Percentiles rank a stretch among this genome's conserved stretches.
These are phyloP conservation scores for Gnathonemus echidnorhynchus DNA, from an alignment of 2,113 vertebrate genomes.

Conservation along the genomic window DNA sequence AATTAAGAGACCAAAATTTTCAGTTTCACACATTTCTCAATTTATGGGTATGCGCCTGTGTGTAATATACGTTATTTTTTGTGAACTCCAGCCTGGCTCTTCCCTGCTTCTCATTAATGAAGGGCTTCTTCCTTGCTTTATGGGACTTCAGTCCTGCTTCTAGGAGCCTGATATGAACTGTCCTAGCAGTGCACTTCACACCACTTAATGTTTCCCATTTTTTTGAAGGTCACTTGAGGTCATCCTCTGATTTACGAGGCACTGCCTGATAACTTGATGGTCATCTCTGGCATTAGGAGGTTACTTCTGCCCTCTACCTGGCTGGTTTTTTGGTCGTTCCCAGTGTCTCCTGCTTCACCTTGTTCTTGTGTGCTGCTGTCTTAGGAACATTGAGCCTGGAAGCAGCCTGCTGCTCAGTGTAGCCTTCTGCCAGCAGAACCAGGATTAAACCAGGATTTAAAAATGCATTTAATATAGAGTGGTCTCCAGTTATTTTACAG, in stretches of 20 bases:
- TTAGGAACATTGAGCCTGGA: too few species aligned
- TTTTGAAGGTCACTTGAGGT: background rate
- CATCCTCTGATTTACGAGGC: background rate
- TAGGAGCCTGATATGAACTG: background rate
- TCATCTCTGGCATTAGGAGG: background rate
- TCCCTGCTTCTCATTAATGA: background rate
- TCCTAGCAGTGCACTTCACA: background rate
- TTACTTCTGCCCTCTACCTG: background rate
- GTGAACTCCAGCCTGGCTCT: background rate
- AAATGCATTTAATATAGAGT: background rate
- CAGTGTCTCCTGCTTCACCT: background rate
- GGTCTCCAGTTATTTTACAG: background rate
- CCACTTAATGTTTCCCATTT: background rate
- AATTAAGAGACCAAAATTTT: background rate
- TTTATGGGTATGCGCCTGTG: background rate
- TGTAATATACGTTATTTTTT: background rate
- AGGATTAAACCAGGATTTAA: background rate
- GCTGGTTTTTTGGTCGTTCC: background rate
- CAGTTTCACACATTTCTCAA: background rate
- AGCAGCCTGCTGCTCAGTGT: background rate
- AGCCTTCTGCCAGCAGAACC: background rate
- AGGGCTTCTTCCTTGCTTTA: background rate
- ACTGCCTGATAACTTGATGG: background rate
- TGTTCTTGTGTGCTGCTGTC: background rate
- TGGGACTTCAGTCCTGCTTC: background rate